Base-by-base conservation (phyloP, 2,797 vertebrate genomes). In the Sebastes trivittatus region DNA sequence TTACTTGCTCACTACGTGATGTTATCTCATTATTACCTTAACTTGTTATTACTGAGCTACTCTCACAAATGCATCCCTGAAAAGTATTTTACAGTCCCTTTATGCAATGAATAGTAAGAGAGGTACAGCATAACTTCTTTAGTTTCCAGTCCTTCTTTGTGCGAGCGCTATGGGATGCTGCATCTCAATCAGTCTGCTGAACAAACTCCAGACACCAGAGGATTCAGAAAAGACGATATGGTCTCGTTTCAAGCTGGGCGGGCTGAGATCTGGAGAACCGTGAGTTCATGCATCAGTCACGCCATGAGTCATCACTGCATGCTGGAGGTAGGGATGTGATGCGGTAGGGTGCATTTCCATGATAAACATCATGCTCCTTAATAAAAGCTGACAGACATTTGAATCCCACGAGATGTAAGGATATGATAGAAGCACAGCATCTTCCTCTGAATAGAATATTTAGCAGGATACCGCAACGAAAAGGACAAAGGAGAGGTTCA, bases 201-300 rank as follows among this genome's bases (percentile, higher is more conserved):
- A 81, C 54, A n/a, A 6, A 36, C 11, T 62, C 6, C 1, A 80
- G 52, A 54, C 27, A 78, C 42, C 16, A 52, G 22, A 66, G 59
- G 25, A 70, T 68, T 78, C n/a, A 5, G 77, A 78, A 86, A 75
- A 49, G 22, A 81, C 5, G 23, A 83, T 22, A 67, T 6, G 56
- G 67, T 75, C 64, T 82, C 1, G 5, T 74, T 76, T 91, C 23
- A 72, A 66, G 67, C 66, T 52, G 49, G 13, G 27, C 8, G 5
- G 60, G 49, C 49, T 38, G 80, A 77, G 46, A 68, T 82, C 22
- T 64, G 61, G 36, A 77, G 66, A 78, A 34, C 52, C 63, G 23
- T 38, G 66, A 73, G 72, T 82, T 79, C 68, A 87, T 64, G 71
- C 72, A 87, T 87, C 86, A 79, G 83, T 89, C 70, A 74, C 72